Base-by-base conservation (phyloP, 2,888 invertebrate genomes). In the Phragmatobia fuliginosa region DNA sequence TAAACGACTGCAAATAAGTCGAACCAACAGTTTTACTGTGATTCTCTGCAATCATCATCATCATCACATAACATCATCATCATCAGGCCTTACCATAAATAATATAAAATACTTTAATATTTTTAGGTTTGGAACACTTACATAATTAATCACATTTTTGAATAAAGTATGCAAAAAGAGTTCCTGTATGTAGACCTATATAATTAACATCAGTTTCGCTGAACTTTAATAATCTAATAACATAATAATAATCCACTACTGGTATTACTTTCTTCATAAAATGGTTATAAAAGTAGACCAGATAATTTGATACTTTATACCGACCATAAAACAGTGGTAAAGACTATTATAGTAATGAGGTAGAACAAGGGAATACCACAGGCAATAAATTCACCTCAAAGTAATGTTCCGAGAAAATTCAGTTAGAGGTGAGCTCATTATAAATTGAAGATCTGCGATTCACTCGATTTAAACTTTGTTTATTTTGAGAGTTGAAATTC, bases 401-500 rank as follows among this genome's bases (percentile, higher is more conserved):
- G 67, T 61, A 68, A 68, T 45, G 67, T 56, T n/a, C 56, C 41
- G 58, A 68, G 49, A 38, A 67, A 62, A 62, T 62, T 36, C 64
- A 32, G 64, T 64, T 49, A 32, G n/a, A 33, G 11, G 5, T n/a
- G 25, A 49, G n/a, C 8, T 65, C 36, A 56, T 56, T 65, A 65
- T 28, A 65, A 18, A 65, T 7, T 36, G 21, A 21, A 21, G 28
- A 62, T 62, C 11, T 60, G 33, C 33, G 33, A 33, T 33, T n/a
- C n/a, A 2, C 21, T 32, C 62, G 45, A 62, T 32, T 62, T 41
- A 41, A 1, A 14, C 10, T 60, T 49, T 60, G 33, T 60, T 60
- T 33, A 32, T 60, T 10, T 21, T 33, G 2, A 33, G n/a, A 60
- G 59, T 14, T 16, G 14, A 28, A 1, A 25, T 14, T 28, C 16